These are phyloP conservation scores for Rhabdornis inornatus DNA, from an alignment of 2,113 vertebrate species.

Conservation along the genomic window DNA sequence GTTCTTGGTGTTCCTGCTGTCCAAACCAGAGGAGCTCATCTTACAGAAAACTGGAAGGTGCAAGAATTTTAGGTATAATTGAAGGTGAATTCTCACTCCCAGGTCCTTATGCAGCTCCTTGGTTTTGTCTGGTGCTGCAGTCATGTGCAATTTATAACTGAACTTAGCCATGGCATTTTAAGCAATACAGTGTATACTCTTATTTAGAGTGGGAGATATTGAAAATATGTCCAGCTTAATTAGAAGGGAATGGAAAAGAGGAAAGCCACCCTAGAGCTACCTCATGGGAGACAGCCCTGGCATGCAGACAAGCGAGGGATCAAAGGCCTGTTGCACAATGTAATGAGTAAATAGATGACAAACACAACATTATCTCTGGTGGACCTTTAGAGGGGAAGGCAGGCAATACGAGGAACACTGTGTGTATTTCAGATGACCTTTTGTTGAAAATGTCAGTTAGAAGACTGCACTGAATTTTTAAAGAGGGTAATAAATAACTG, in stretches of 20 bases:
- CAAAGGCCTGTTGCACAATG: slow-evolving; percentile 25
- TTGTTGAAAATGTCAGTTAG: slow-evolving; percentile 50
- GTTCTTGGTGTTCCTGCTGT: fast-evolving
- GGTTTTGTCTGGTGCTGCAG: not conserved
- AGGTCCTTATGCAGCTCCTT: not conserved
- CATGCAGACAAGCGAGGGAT: not conserved
- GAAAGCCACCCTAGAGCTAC: not conserved
- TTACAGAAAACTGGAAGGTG: not conserved
- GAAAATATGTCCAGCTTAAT: slow-evolving; percentile 26
- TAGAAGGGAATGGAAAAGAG: not conserved
- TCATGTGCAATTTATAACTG: not conserved
- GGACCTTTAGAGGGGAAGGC: slow-evolving; percentile 34
- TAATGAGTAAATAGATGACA: slow-evolving; percentile 44
- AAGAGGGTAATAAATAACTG: slow-evolving; percentile 45
- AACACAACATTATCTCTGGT: not conserved
- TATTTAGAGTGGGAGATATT: not conserved
- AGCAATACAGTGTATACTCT: not conserved
- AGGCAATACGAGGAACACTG: not conserved
- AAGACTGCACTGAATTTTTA: slow-evolving; percentile 25
- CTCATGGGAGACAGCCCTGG: not conserved
- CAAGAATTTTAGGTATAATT: not conserved
- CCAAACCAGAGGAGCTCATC: not conserved
- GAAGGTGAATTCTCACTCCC: not conserved
- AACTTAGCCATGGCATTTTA: not conserved
- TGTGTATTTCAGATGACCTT: slow-evolving; percentile 49